phyloP scores from a whole-genome alignment of 2,113 vertebrate genomes.

The Amblyopsis rosae region DNA sequence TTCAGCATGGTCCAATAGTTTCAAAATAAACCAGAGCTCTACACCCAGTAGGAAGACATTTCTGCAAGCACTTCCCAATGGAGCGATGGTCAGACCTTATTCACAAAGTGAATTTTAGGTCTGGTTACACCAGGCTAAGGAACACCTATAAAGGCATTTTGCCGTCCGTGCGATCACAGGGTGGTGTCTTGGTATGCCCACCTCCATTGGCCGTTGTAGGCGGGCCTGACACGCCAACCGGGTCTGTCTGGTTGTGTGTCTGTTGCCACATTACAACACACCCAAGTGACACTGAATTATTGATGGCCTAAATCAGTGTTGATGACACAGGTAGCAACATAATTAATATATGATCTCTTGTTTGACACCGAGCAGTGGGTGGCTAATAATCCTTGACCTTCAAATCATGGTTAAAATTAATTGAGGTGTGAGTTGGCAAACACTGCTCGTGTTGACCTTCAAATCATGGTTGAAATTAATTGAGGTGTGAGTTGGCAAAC shows the following conservation, averaged over 20 bases:
- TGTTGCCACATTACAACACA: slow-evolving; percentile 9
- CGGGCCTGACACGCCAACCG: neutral
- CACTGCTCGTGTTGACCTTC: slow-evolving; percentile 11
- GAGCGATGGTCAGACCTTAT: no score
- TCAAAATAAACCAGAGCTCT: no score
- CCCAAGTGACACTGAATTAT: slow-evolving; percentile 55
- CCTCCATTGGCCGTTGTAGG: no score
- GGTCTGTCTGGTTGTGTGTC: slow-evolving; percentile 15
- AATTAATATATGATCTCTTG: slow-evolving; percentile 38
- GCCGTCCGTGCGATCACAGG: no score
- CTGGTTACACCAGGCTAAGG: no score
- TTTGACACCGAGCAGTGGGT: slow-evolving; percentile 27
- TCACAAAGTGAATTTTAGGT: no score
- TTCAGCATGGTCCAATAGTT: no score
- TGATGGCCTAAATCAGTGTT: slow-evolving; percentile 45
- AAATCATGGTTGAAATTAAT: slow-evolving; percentile 1
- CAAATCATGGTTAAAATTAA: slow-evolving; percentile 2
- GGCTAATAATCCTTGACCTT: slow-evolving; percentile 18
- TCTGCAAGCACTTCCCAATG: no score
- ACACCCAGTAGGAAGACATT: no score
- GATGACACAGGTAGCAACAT: slow-evolving; percentile 25
- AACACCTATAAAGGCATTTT: no score
- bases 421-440: neutral
- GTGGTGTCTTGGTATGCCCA: no score
- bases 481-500: neutral